phyloP scores from a whole-genome alignment of 2,888 invertebrate species.

The Allacma fusca region DNA sequence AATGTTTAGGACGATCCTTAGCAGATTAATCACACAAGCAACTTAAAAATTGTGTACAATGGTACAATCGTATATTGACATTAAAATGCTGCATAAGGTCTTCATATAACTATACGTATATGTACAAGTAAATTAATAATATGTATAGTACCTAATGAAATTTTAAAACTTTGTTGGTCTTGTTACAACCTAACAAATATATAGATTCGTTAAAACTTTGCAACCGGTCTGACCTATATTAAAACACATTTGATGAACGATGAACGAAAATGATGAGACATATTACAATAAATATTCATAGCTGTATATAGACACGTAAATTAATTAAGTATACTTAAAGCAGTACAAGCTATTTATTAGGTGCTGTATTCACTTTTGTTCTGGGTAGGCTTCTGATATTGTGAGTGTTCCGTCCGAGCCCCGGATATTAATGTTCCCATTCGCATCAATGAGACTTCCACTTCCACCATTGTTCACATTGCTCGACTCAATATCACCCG shows the following conservation, averaged over 20 bases:
- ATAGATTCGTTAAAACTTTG: slow-evolving; percentile 9
- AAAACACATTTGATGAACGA: not conserved
- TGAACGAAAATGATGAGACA: not conserved
- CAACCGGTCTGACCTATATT: not conserved
- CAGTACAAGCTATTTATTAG: not conserved
- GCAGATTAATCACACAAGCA: slow-evolving; percentile 3
- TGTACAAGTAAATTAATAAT: not conserved
- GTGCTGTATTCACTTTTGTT: slow-evolving; percentile 34
- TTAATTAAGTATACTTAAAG: slow-evolving; percentile 19
- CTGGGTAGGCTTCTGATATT: slow-evolving; percentile 59
- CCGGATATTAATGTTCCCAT: slow-evolving; percentile 61
- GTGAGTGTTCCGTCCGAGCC: slow-evolving; percentile 61
- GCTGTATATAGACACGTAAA: not conserved
- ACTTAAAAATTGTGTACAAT: slow-evolving; percentile 12
- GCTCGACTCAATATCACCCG: slow-evolving; percentile 42
- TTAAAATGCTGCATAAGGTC: not conserved
- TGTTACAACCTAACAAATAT: not conserved
- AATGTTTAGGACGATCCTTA: slow-evolving; percentile 1
- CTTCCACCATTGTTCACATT: slow-evolving; percentile 39
- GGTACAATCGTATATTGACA: slow-evolving; percentile 12
- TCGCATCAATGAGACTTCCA: slow-evolving; percentile 56
- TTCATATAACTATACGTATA: not conserved
- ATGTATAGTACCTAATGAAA: not conserved
- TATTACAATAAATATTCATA: not conserved
- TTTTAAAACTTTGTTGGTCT: not conserved